phyloP scores from a whole-genome alignment of 2,888 invertebrate species.

The Dicranocentrus wangi region DNA sequence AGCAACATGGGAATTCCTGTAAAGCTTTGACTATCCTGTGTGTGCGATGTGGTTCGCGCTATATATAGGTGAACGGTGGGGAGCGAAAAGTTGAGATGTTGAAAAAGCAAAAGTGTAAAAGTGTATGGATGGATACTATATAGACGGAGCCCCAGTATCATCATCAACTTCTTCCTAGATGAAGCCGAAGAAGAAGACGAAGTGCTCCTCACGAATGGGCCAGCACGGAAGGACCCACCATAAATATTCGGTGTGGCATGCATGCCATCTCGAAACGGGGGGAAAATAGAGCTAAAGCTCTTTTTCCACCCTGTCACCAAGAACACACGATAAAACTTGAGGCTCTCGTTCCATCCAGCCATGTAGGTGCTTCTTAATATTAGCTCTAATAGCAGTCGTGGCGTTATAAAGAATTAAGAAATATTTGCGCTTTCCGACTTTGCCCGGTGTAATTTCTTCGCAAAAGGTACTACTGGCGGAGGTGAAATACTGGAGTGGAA shows the following conservation, averaged over 20 bases:
- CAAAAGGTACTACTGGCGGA: no score
- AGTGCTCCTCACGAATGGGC: conserved; percentile 24
- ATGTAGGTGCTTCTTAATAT: no score
- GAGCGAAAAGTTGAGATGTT: conserved; percentile 26
- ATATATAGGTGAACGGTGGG: neutral
- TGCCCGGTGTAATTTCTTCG: no score
- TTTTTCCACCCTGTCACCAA: conserved; percentile 58
- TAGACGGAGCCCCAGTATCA: neutral
- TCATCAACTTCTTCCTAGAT: conserved; percentile 6
- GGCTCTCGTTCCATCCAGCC: no score
- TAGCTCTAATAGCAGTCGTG: no score
- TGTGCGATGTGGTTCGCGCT: no score
- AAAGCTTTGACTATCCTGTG: neutral
- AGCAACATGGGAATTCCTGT: conserved; percentile 49
- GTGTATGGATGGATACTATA: no score
- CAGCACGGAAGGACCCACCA: conserved; percentile 39
- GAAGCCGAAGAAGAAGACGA: conserved; percentile 32
- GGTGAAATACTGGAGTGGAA: no score
- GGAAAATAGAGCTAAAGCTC: conserved; percentile 36
- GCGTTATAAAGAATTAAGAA: no score
- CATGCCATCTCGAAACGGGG: neutral
- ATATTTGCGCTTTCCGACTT: no score
- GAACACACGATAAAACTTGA: conserved; percentile 40
- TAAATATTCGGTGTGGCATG: conserved; percentile 50
- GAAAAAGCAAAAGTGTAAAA: no score